Base-by-base conservation (phyloP, 2,113 vertebrate species). In the Corvus cornix region DNA sequence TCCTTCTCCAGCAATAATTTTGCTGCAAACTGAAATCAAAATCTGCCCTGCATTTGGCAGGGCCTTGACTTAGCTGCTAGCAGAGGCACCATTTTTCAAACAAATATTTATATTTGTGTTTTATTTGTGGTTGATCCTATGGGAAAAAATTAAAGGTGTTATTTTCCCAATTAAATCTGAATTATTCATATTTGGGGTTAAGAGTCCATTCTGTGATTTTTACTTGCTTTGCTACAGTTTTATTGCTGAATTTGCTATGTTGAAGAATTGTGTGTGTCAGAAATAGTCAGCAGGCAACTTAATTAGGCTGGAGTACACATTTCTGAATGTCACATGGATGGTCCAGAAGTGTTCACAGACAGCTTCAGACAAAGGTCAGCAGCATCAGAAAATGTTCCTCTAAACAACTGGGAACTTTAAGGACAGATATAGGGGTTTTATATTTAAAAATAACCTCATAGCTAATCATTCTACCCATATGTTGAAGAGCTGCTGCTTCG, bases 361-460 rank as follows among this genome's bases (percentile, higher is more conserved):
- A 84, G 56, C 37, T 93, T 90, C 82, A 97, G 73, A 89, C 81
- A 59, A 37, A 89, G 86, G 44, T 58, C 53, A n/a, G 46, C 75
- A 89, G 18, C 90, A 88, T 90, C 94, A 76, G 44, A 96, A 97
- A 96, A 60, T 2, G 1, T 82, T 77, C 31, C 24, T 84, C 35
- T 78, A 92, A 92, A 93, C 59, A 92, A 94, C 79, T 78, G 74
- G 75, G 30, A 94, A 88, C 17, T 84, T 93, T 58, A 64, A 53
- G 88, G 85, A 92, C 56, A 85, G 91, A 94, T 91, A 89, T 85
- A 75, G 53, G 31, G 20, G 37, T 21, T 72, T 96, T 28, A 6
- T 76, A 84, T 56, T 95, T 94, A 96, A 93, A 97, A 96, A 97
- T 88, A 96, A 62, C 96, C 79, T 87, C 79, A 41, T 55, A 87